Base-by-base conservation (phyloP, 1,140 invertebrate genomes). In the Aphis gossypii region DNA sequence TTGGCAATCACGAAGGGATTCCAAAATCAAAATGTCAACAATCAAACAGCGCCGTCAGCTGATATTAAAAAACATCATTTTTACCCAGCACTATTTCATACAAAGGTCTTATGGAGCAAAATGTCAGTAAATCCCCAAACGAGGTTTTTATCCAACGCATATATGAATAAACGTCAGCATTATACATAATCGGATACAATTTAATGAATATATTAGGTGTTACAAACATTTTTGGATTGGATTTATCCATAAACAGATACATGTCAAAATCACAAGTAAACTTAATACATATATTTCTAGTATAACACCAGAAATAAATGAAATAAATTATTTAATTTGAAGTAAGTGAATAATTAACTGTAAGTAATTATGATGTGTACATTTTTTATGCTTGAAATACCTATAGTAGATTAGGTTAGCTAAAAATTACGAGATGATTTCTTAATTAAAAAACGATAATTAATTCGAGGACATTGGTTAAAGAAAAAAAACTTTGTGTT, bases 11-110 rank as follows among this genome's bases (percentile, higher is more conserved):
- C 8, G 18, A 51, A 35, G 18, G 38, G 18, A 51, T 88, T 87
- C 30, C 35, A 88, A 88, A 88, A 88, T 88, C 86, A 88, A 88
- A 88, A 88, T 88, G 86, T 51, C 44, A 88, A 88, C 46, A n/a
- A 35, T 88, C n/a, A 88, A 51, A 87, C 44, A 44, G 18, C 23
- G 18, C 41, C 44, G 44, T 48, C 84, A 87, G 44, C 41, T 11
- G 84, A 87, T 87, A 46, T 87, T 87, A 46, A 87, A 87, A 87
- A 87, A 46, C 83, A 41, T 41, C 38, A 25, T 41, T 84, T 84
- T 25, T 30, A n/a, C 30, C 14, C 5, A 14, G 2, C 23, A 23
- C 41, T 41, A 41, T 41, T 11, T 25, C 9, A 44, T 84, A 84
- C 38, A 25, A 41, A 41, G 23, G 83, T 84, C 38, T 25, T 38